Conservation (phyloP, 2,797 vertebrate species). For the Cygnus olor region DNA sequence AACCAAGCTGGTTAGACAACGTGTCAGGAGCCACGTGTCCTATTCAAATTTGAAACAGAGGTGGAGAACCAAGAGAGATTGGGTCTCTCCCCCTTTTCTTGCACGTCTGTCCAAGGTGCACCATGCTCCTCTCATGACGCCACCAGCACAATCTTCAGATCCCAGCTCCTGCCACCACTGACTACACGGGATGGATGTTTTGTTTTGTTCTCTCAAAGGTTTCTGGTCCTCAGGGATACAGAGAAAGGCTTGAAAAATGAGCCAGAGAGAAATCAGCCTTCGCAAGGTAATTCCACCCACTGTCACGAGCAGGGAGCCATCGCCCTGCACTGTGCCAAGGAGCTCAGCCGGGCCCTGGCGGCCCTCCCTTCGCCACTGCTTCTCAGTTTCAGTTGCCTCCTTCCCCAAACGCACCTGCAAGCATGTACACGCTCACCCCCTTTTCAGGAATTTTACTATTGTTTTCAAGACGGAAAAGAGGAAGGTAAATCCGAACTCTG, state of each 20-base stretch:
- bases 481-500: background rate
- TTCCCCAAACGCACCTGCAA: background rate
- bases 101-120: fast-evolving
- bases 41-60: background rate
- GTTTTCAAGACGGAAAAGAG: slow-evolving; percentile 9
- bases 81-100: background rate
- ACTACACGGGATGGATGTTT: fast-evolving
- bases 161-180: background rate
- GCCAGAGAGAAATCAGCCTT: background rate
- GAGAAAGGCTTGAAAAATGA: background rate
- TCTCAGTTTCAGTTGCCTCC: background rate
- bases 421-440: background rate
- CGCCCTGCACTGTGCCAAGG: background rate
- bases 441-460: slow-evolving; percentile 56
- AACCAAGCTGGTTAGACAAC: slow-evolving; percentile 70
- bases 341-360: background rate
- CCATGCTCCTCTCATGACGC: background rate
- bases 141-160: background rate
- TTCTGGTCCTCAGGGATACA: background rate
- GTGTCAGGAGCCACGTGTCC: slow-evolving; percentile 62
- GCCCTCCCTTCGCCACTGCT: background rate
- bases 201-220: background rate
- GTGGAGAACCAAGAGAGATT: background rate
- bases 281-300: background rate
- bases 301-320: background rate